These are phyloP conservation scores for Orthosia gothica DNA, from an alignment of 2,888 invertebrate species.

Conservation along the genomic window DNA sequence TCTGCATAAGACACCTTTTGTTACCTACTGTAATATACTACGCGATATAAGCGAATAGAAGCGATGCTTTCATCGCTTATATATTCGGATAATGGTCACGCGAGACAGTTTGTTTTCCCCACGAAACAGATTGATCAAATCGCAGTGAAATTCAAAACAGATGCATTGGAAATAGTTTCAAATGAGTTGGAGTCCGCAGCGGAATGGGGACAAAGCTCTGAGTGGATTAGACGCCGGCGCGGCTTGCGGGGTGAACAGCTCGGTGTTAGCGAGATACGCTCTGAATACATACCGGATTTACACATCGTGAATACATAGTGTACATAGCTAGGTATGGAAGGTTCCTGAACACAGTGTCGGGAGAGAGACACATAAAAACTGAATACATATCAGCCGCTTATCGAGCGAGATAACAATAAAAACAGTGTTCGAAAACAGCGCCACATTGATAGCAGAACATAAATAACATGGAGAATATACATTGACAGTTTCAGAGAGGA, in stretches of 20 bases:
- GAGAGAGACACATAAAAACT: slow-evolving; percentile 51
- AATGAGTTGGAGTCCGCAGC: slow-evolving; percentile 46
- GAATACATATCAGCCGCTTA: slow-evolving; percentile 42
- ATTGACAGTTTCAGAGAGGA: slow-evolving; percentile 41
- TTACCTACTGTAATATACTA: slow-evolving; percentile 20
- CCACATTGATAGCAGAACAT: slow-evolving; percentile 35
- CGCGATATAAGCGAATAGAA: slow-evolving; percentile 2
- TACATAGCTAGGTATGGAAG: slow-evolving; percentile 29
- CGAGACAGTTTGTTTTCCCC: slow-evolving; percentile 30
- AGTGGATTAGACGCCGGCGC: slow-evolving; percentile 66
- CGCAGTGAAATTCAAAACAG: slow-evolving; percentile 63
- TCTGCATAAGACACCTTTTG: slow-evolving; percentile 26
- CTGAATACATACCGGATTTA: slow-evolving; percentile 48
- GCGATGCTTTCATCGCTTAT: slow-evolving; percentile 31
- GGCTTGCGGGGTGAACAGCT: slow-evolving; percentile 45
- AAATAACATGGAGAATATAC: slow-evolving; percentile 33
- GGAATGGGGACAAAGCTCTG: slow-evolving; percentile 58
- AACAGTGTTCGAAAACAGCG: slow-evolving; percentile 51
- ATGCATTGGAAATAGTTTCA: slow-evolving; percentile 64
- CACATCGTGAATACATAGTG: slow-evolving; percentile 27
- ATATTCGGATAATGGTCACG: slow-evolving; percentile 25
- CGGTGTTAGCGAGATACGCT: slow-evolving; percentile 39
- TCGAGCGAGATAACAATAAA: slow-evolving; percentile 54
- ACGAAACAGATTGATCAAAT: slow-evolving; percentile 53
- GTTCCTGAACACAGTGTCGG: slow-evolving; percentile 36